phyloP scores from a whole-genome alignment of 2,113 vertebrate genomes.

The Podarcis cretensis region DNA sequence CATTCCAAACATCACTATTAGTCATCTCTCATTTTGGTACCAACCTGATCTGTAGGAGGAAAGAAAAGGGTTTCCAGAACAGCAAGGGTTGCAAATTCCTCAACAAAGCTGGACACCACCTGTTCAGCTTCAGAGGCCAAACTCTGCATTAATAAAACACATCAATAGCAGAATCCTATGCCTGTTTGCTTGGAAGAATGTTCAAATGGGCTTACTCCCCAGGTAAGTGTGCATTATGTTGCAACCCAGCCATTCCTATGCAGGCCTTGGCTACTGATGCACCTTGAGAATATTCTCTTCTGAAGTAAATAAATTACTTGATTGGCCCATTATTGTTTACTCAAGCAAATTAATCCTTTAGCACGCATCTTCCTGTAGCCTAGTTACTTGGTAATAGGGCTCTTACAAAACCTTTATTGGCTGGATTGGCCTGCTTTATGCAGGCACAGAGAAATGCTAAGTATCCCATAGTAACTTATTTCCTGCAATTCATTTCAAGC shows the following conservation, averaged over 20 bases:
- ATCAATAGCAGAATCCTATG: background rate
- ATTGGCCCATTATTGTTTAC: conserved; percentile 58
- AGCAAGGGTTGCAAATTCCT: no score
- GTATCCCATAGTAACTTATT: background rate
- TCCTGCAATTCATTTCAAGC: background rate
- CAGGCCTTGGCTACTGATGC: conserved; percentile 11
- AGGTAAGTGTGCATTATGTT: background rate
- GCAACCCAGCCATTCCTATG: background rate
- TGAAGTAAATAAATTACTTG: conserved; percentile 50
- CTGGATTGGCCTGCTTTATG: background rate
- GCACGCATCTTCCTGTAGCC: conserved; percentile 57
- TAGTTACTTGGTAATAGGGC: conserved; percentile 20
- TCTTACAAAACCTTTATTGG: background rate
- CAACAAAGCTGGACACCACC: no score
- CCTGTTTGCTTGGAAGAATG: background rate
- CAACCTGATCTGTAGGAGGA: background rate
- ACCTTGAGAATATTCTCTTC: background rate
- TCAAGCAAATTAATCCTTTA: conserved; percentile 57
- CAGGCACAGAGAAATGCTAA: background rate
- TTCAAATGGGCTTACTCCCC: background rate
- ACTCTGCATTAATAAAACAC: rapidly evolving
- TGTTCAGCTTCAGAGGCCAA: background rate
- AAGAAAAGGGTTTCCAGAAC: background rate
- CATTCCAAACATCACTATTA: background rate
- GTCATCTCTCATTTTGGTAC: background rate